A percentile compares a stretch with the other conserved stretches of the same genome.
These are phyloP conservation scores for Coracias cyanogaster DNA, from an alignment of 2,797 vertebrate genomes.

Conservation along the genomic window DNA sequence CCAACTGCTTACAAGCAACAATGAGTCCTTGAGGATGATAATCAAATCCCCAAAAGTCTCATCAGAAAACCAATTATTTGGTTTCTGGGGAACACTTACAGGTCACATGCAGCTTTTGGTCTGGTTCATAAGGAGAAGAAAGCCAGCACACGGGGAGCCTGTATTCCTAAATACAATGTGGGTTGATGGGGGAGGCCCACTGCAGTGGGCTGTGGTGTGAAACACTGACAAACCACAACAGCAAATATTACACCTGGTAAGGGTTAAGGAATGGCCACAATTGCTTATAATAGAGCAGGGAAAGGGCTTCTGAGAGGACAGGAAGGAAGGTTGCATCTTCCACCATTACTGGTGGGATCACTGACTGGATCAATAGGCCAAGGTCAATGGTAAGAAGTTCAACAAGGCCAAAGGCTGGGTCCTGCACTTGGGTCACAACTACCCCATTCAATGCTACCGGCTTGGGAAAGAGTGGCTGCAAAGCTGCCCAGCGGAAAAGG, in stretches of 20 bases:
- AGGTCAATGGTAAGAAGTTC: background rate
- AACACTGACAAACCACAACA: background rate
- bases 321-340: background rate
- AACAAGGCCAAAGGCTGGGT: too few relatives aligned
- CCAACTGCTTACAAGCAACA: background rate
- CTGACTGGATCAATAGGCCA: background rate
- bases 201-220: background rate
- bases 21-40: background rate
- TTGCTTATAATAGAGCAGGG: background rate
- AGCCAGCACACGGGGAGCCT: rapidly evolving
- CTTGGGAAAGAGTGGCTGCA: too few relatives aligned
- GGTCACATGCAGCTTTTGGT: background rate
- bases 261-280: background rate
- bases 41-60: background rate
- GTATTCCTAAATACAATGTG: rapidly evolving
- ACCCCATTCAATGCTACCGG: too few relatives aligned
- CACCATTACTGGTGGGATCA: background rate
- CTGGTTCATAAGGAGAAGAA: rapidly evolving
- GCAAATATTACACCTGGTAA: background rate
- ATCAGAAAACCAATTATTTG: background rate
- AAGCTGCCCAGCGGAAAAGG: too few relatives aligned
- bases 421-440: too few relatives aligned
- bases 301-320: background rate
- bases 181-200: background rate
- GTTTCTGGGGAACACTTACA: background rate